A percentile compares a stretch with the other conserved stretches of the same genome.
Conservation (phyloP, 2,888 invertebrate genomes). For the Heliconius cydno region DNA sequence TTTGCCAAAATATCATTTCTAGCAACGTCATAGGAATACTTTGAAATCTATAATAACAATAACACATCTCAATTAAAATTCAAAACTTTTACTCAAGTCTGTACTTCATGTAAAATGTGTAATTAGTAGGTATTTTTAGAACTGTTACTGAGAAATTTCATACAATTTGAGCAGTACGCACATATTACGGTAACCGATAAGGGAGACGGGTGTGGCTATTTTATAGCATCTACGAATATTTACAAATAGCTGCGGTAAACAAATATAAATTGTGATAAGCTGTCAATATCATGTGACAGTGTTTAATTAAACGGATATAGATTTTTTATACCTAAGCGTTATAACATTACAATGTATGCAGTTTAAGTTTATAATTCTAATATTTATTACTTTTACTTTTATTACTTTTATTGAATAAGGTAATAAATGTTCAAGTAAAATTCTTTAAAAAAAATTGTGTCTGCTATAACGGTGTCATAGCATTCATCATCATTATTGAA, state of each 20-base stretch:
- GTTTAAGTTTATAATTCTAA: too few species aligned
- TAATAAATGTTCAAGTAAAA: too few species aligned
- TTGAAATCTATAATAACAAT: background rate
- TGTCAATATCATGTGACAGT: conserved; percentile 25
- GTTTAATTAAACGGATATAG: conserved; percentile 10
- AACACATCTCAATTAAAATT: too few species aligned
- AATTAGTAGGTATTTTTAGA: background rate
- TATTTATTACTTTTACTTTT: too few species aligned
- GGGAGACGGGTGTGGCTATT: conserved; percentile 29
- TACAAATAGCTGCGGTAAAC: conserved; percentile 33
- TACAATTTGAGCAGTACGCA: background rate
- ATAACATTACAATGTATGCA: too few species aligned
- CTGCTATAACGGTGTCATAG: too few species aligned
- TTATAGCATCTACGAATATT: conserved; percentile 28
- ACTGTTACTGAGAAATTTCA: background rate
- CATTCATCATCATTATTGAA: too few species aligned
- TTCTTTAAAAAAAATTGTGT: too few species aligned
- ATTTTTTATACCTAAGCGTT: background rate
- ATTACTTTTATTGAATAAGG: too few species aligned
- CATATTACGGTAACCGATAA: conserved; percentile 34
- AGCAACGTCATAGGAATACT: background rate
- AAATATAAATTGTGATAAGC: conserved; percentile 37
- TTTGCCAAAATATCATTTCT: background rate
- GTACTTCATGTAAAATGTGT: background rate
- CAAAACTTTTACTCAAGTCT: background rate